phyloP scores from a whole-genome alignment of 2,797 vertebrate genomes.

The Acipenser transmontanus region DNA sequence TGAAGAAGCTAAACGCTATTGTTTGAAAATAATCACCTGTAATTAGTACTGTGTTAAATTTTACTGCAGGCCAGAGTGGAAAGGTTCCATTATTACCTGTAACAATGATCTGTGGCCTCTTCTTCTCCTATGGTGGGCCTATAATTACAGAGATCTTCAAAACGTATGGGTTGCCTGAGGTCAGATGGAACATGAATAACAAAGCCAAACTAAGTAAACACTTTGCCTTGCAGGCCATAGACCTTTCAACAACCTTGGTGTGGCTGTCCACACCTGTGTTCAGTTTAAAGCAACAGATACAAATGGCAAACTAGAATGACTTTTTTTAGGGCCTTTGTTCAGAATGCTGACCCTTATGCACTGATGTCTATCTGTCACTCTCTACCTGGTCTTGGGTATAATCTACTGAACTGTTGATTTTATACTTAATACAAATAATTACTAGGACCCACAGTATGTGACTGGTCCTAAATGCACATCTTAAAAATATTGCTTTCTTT shows the following conservation, averaged over 20 bases:
- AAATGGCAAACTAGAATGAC: no score
- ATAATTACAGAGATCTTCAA: constrained; percentile 31
- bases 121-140: constrained; percentile 22
- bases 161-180: constrained; percentile 9
- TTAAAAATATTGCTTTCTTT: no score
- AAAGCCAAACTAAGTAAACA: constrained; percentile 1
- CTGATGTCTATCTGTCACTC: no score
- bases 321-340: no score
- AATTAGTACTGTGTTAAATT: constrained; percentile 41
- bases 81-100: constrained; percentile 42
- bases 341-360: no score
- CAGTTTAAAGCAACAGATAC: no score
- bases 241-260: constrained; percentile 4
- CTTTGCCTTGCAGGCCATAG: constrained; percentile 6
- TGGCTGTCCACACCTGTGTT: not conserved
- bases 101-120: constrained; percentile 23
- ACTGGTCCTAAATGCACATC: no score
- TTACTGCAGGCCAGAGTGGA: constrained; percentile 38
- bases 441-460: no score
- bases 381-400: no score
- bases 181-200: constrained; percentile 1
- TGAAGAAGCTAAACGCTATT: constrained; percentile 18
- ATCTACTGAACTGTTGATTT: no score
- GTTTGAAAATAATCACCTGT: constrained; percentile 29
- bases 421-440: no score